These are phyloP conservation scores for Paracentrotus lividus DNA, from an alignment of 53 echinoderm and acorn worm species.

Conservation along the genomic window DNA sequence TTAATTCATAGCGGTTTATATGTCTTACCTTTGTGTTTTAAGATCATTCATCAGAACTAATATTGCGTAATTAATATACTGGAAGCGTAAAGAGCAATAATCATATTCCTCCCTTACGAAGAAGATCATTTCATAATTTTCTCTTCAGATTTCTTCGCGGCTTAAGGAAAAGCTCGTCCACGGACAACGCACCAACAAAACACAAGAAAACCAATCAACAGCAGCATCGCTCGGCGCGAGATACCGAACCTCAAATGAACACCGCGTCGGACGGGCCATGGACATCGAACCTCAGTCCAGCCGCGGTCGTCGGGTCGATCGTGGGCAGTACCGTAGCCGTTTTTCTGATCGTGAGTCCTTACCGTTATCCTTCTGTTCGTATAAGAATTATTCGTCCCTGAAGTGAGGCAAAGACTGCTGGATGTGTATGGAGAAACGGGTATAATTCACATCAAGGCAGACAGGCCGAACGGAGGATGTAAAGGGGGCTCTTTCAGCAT, in stretches of 20 bases:
- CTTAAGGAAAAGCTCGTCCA: background rate
- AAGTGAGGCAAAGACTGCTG: conserved; percentile 63
- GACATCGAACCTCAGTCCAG: conserved; percentile 51
- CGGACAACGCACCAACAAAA: too few species aligned
- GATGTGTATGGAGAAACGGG: conserved; percentile 59
- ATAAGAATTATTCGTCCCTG: conserved; percentile 74
- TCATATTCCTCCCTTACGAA: too few species aligned
- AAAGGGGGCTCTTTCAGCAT: background rate
- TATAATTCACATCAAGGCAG: background rate
- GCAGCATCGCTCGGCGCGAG: conserved; percentile 10
- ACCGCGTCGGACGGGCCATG: background rate
- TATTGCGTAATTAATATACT: too few species aligned
- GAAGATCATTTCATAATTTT: too few species aligned
- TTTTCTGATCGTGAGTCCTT: conserved; percentile 77
- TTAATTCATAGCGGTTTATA: too few species aligned
- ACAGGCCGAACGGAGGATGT: conserved; percentile 9
- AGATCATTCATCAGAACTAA: too few species aligned
- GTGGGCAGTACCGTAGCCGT: conserved; percentile 74
- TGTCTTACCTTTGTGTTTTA: too few species aligned
- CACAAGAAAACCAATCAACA: background rate
- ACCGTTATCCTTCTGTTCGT: conserved; percentile 78
- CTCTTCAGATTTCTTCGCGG: conserved; percentile 6
- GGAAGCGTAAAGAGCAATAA: too few species aligned
- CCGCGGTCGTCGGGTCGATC: conserved; percentile 77
- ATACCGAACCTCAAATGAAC: background rate